phyloP scores from a whole-genome alignment of 1,140 invertebrate species.

The Aethina tumida region DNA sequence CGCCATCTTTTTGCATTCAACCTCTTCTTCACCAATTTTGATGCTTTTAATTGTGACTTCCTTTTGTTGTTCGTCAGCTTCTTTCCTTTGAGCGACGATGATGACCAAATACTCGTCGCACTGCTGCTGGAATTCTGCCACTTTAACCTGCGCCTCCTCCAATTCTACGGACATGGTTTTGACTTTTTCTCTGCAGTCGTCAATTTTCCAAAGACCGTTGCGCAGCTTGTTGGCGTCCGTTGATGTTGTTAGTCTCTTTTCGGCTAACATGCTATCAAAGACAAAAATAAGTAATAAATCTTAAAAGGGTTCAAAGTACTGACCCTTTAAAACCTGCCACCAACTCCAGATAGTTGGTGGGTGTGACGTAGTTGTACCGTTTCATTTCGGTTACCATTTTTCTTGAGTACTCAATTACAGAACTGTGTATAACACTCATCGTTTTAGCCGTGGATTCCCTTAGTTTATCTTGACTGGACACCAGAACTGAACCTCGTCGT shows the following conservation, averaged over 20 bases:
- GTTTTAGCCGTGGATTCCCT: slow-evolving; percentile 53
- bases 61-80: slow-evolving; percentile 67
- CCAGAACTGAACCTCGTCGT: slow-evolving; percentile 29
- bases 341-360: slow-evolving; percentile 74
- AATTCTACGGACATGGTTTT: slow-evolving; percentile 70
- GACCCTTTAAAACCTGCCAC: slow-evolving; percentile 72
- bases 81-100: slow-evolving; percentile 64
- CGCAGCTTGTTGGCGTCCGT: slow-evolving; percentile 60
- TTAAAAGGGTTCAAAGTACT: slow-evolving; percentile 17
- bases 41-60: slow-evolving; percentile 53
- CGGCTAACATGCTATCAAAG: slow-evolving; percentile 52
- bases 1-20: slow-evolving; percentile 66
- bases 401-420: slow-evolving; percentile 56
- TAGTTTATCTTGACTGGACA: slow-evolving; percentile 48
- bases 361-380: slow-evolving; percentile 77
- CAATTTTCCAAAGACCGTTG: slow-evolving; percentile 69
- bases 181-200: slow-evolving; percentile 63
- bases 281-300: background rate
- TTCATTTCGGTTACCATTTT: slow-evolving; percentile 67
- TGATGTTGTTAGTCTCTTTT: slow-evolving; percentile 59
- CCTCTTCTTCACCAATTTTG: slow-evolving; percentile 69
- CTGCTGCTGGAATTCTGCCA: slow-evolving; percentile 56
- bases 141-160: slow-evolving; percentile 63
- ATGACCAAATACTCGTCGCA: slow-evolving; percentile 67
- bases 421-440: slow-evolving; percentile 69